Conservation (phyloP, 2,113 vertebrate genomes). For the Lamprotornis superbus region DNA sequence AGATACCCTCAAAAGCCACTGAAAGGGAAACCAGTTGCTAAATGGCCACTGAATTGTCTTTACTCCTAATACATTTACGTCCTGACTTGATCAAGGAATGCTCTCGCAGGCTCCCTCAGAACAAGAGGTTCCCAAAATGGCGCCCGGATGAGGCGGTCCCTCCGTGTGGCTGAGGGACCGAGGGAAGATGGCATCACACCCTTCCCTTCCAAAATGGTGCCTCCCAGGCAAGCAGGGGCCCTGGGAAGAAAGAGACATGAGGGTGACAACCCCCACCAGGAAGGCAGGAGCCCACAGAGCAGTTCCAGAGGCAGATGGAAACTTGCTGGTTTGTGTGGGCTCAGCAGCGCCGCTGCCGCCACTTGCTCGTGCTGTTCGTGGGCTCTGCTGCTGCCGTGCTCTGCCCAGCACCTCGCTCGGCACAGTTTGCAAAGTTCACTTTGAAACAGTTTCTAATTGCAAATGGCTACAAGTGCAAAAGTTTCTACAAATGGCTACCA, state of each 20-base stretch:
- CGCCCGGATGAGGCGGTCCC: rapidly evolving
- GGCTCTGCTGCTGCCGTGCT: too few species aligned
- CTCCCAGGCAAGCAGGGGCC: not conserved
- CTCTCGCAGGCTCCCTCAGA: not conserved
- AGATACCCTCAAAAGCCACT: not conserved
- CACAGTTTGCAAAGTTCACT: too few species aligned
- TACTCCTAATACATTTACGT: not conserved
- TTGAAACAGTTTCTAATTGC: too few species aligned
- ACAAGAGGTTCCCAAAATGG: not conserved
- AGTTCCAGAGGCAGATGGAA: too few species aligned
- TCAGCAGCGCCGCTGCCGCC: too few species aligned
- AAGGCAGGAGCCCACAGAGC: not conserved
- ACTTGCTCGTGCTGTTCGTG: too few species aligned
- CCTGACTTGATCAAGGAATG: not conserved
- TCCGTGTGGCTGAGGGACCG: not conserved
- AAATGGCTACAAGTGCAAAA: too few species aligned
- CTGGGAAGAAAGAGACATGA: not conserved
- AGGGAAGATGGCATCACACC: not conserved
- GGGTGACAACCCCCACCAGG: rapidly evolving
- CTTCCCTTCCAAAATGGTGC: not conserved
- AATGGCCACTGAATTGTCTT: not conserved
- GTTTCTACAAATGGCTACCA: not conserved
- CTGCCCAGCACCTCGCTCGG: too few species aligned
- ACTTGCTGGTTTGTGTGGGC: too few species aligned
- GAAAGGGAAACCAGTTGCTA: not conserved